phyloP scores from a whole-genome alignment of 1,140 invertebrate genomes.

The Glossosoma conforme region DNA sequence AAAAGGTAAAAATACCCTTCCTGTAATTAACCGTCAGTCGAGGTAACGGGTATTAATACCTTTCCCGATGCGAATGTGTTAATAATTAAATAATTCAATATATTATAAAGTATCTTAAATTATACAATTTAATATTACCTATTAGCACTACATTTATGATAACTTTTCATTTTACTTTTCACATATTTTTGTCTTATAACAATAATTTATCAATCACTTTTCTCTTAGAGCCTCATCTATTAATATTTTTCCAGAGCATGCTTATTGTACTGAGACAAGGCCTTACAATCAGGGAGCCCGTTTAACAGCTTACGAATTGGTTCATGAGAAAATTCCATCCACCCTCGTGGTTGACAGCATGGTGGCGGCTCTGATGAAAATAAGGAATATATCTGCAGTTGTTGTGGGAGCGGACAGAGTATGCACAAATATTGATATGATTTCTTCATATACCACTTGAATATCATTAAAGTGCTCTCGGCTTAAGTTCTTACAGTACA shows the following conservation, averaged over 20 bases:
- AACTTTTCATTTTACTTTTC: not conserved
- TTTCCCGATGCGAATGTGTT: no score
- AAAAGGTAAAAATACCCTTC: no score
- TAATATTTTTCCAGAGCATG: constrained; percentile 65
- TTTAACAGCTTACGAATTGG: constrained; percentile 92
- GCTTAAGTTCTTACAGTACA: no score
- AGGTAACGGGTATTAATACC: no score
- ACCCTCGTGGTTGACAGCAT: constrained; percentile 94
- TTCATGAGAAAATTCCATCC: constrained; percentile 88
- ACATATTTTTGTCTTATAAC: not conserved
- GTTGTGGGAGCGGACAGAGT: constrained; percentile 88
- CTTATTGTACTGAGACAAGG: constrained; percentile 94
- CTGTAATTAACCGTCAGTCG: no score
- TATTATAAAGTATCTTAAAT: no score
- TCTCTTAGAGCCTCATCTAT: no score
- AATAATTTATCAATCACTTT: no score
- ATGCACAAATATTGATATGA: no score
- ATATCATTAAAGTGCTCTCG: no score
- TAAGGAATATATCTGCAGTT: constrained; percentile 70
- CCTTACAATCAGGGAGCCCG: constrained; percentile 97
- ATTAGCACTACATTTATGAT: not conserved
- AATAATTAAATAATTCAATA: no score
- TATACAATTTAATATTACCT: not conserved
- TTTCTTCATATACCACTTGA: no score
- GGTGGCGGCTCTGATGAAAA: constrained; percentile 86